phyloP scores from a whole-genome alignment of 2,888 invertebrate genomes.

The Ceramica pisi region DNA sequence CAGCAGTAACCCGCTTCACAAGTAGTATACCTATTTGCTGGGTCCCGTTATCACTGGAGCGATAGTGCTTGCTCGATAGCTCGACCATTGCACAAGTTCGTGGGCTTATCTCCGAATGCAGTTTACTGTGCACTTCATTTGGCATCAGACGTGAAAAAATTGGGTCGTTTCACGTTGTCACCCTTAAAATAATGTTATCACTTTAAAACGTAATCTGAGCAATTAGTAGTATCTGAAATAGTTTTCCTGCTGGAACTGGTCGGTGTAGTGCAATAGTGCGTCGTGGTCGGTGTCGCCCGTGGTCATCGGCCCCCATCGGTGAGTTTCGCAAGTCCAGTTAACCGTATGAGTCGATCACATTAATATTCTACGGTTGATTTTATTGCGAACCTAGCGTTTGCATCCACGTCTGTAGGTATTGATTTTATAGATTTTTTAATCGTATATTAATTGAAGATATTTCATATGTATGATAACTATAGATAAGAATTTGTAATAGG shows the following conservation, averaged over 20 bases:
- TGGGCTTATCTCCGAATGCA: slow-evolving; percentile 84
- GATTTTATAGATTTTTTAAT: slow-evolving; percentile 51
- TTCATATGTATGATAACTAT: not conserved
- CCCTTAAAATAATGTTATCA: slow-evolving; percentile 48
- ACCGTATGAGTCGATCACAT: slow-evolving; percentile 86
- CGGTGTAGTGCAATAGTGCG: slow-evolving; percentile 71
- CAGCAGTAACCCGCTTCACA: slow-evolving; percentile 78
- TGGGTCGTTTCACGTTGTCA: slow-evolving; percentile 62
- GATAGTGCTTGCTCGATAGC: slow-evolving; percentile 83
- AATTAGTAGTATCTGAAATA: slow-evolving; percentile 71
- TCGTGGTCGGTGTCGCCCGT: slow-evolving; percentile 77
- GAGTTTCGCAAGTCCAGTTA: slow-evolving; percentile 90
- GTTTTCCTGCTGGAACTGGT: slow-evolving; percentile 74
- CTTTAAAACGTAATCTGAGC: slow-evolving; percentile 51
- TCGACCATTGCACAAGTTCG: slow-evolving; percentile 79
- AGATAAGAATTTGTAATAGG: slow-evolving; percentile 26
- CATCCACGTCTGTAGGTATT: slow-evolving; percentile 67
- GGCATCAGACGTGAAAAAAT: slow-evolving; percentile 78
- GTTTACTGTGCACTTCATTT: slow-evolving; percentile 78
- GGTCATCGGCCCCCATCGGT: slow-evolving; percentile 89
- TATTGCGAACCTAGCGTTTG: slow-evolving; percentile 84
- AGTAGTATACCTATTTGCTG: slow-evolving; percentile 75
- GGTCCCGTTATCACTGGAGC: slow-evolving; percentile 83
- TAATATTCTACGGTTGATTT: slow-evolving; percentile 87
- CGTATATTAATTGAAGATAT: slow-evolving; percentile 25